phyloP scores from a whole-genome alignment of 2,113 vertebrate genomes.

The Cyanoramphus novaezelandiae region DNA sequence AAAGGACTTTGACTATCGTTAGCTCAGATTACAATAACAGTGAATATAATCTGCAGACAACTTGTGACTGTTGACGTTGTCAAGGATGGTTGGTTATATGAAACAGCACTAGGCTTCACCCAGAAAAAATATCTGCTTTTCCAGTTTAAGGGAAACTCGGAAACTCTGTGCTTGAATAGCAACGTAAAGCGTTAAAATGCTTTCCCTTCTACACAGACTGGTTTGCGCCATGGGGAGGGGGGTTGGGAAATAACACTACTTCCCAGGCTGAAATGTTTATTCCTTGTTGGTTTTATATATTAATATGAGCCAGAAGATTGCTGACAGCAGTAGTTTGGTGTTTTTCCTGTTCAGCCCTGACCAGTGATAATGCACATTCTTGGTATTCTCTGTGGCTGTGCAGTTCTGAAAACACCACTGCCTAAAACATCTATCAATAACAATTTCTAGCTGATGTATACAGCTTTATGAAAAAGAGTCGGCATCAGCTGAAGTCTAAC shows the following conservation, averaged over 20 bases:
- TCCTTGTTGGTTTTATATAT: background rate
- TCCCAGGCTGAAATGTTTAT: background rate
- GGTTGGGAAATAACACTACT: fast-evolving
- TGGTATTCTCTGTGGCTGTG: background rate
- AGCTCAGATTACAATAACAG: fast-evolving
- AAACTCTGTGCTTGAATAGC: background rate
- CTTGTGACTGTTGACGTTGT: background rate
- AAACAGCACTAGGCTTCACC: background rate
- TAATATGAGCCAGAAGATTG: background rate
- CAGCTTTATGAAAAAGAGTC: constrained; percentile 38
- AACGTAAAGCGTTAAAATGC: background rate
- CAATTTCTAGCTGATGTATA: constrained; percentile 33
- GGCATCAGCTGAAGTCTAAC: constrained; percentile 41
- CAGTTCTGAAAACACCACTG: background rate
- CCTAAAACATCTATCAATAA: constrained; percentile 30
- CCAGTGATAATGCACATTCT: background rate
- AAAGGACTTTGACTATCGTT: background rate
- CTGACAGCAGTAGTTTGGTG: background rate
- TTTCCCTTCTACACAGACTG: background rate
- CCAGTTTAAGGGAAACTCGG: background rate
- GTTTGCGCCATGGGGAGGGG: background rate
- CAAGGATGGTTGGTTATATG: background rate
- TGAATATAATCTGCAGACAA: background rate
- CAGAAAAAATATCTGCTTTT: background rate
- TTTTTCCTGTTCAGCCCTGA: background rate